phyloP scores from a whole-genome alignment of 2,113 vertebrate genomes.

The Pitta sordida region DNA sequence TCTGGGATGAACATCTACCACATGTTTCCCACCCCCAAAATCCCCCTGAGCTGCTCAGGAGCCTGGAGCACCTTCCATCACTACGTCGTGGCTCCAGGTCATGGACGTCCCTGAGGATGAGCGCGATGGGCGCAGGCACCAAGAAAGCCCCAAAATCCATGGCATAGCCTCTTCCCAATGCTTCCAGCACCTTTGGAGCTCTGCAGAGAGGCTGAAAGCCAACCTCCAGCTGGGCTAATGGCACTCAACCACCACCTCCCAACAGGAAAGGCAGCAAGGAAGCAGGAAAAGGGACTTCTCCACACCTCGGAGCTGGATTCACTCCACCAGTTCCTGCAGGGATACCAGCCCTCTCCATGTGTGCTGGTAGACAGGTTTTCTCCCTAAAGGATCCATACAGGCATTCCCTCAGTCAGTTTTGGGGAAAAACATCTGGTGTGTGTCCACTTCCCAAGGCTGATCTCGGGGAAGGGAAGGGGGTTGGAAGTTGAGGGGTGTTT shows the following conservation, averaged over 20 bases:
- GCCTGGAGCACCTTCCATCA: background rate
- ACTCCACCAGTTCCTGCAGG: conserved; percentile 29
- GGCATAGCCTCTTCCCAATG: background rate
- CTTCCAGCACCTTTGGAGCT: background rate
- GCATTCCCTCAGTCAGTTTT: background rate
- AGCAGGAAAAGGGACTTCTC: conserved; percentile 25
- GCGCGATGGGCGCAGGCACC: accelerated
- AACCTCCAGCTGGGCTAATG: conserved; percentile 30
- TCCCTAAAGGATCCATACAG: background rate
- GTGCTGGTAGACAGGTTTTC: background rate
- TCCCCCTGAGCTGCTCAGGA: background rate
- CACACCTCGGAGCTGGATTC: background rate
- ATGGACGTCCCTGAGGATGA: background rate
- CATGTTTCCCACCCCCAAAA: background rate
- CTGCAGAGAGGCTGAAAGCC: background rate
- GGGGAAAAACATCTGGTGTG: background rate
- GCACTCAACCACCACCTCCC: background rate
- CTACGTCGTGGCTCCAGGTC: background rate
- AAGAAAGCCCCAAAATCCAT: background rate
- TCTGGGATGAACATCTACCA: accelerated
- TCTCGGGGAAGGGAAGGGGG: background rate
- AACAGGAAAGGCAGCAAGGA: background rate
- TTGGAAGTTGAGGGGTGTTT: background rate
- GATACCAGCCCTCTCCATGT: background rate
- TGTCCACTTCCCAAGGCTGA: background rate